Evolutionary conservation across 2,888 invertebrate genomes (phyloP).

Genomic region (Teleiodes luculella): DNA sequence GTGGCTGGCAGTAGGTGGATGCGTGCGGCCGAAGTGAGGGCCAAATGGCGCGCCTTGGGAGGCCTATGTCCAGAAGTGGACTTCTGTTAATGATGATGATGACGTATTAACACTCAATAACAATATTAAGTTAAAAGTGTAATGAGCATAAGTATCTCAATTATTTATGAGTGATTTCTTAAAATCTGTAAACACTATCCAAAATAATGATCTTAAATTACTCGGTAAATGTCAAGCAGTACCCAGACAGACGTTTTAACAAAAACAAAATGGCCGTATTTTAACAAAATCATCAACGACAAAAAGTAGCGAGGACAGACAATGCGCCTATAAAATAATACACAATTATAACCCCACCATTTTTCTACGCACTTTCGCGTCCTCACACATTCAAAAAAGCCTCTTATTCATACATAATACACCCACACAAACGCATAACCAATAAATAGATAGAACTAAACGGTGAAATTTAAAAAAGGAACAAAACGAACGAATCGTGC

Average conservation of each 20-base stretch:
- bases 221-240: neutral
- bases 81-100: too few species aligned
- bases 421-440: conserved; percentile 64
- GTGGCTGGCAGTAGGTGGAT: too few species aligned
- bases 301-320: conserved; percentile 10
- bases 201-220: neutral
- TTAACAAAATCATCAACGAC: conserved; percentile 9
- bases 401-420: conserved; percentile 47
- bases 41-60: too few species aligned
- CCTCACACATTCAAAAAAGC: conserved; percentile 38
- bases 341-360: conserved; percentile 58
- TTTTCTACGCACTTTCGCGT: conserved; percentile 75
- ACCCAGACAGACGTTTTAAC: neutral
- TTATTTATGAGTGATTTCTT: neutral
- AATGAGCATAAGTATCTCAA: neutral
- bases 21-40: too few species aligned
- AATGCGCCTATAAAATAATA: conserved; percentile 12
- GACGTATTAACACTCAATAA: neutral
- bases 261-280: conserved; percentile 5
- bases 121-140: neutral
- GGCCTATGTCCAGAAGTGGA: too few species aligned
- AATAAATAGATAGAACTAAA: conserved; percentile 80
- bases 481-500: conserved; percentile 73
- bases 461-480: conserved; percentile 79
- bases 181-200: neutral